Evolutionary conservation across 2,797 vertebrate species (phyloP), one percentile per base, ranked within the genome.

Genomic region (Periophthalmus magnuspinnatus): DNA sequence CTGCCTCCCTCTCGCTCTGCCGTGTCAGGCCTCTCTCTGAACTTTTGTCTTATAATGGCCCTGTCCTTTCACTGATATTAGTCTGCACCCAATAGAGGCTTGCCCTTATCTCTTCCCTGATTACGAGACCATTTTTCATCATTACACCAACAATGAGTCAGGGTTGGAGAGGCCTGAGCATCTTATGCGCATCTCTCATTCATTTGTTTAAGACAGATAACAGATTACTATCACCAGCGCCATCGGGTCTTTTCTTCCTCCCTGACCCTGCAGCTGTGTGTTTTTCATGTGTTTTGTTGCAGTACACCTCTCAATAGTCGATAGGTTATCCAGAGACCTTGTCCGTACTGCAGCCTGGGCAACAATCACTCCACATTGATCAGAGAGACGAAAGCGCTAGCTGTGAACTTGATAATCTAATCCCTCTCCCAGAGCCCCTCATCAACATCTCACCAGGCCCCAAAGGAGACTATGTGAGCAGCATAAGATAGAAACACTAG

Each of bases 261-360:
- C 48, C 33, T 79, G 76, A 84, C 70, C 69, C n/a, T 47, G 32
- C 36, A 8, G 38, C 5, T 48, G 68, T 45, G 67, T 70, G 64
- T 69, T 32, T 68, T 74, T 80, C 72, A 78, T 74, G 70, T 75
- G 81, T 83, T 90, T 89, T 87, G 76, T 85, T 33, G 21, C 68
- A 10, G 58, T 81, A 81, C 85, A 77, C 69, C 57, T 72, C 69
- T 77, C 19, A 38, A 41, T 61, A 76, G 91, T 93, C 92, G 84
- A 92, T 92, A 93, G 93, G 92, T 94, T 93, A 94, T 93, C 92
- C 85, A 87, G 89, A 91, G 90, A 91, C 90, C 90, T 92, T 91
- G 89, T 90, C 72, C 34, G 72, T 81, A 80, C 80, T 78, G 81
- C 78, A 78, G 89, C 86, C 86, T 67, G 72, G 54, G 77, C 78